phyloP scores from a whole-genome alignment of 2,888 invertebrate species.

The Cerceris rybyensis region DNA sequence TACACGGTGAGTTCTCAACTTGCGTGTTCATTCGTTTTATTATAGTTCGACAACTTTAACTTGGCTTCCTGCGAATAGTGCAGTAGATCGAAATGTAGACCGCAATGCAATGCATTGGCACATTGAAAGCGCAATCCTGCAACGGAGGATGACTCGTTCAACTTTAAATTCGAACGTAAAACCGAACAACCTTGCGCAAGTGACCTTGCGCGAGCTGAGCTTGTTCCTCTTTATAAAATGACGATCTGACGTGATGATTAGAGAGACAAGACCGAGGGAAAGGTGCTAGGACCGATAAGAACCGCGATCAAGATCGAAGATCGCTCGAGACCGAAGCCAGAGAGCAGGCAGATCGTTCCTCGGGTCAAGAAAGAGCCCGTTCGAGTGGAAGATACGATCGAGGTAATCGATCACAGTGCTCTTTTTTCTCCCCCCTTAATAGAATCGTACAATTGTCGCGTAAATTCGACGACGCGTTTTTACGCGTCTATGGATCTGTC shows the following conservation, averaged over 20 bases:
- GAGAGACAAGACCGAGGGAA: slow-evolving; percentile 52
- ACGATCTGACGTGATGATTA: slow-evolving; percentile 25
- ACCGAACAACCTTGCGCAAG: too few species aligned
- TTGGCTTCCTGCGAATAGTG: too few species aligned
- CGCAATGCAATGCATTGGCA: too few species aligned
- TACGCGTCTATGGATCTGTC: background rate
- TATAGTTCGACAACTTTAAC: too few species aligned
- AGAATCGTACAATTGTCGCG: background rate
- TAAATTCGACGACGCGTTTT: background rate
- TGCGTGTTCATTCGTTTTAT: too few species aligned
- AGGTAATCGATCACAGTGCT: slow-evolving; percentile 58
- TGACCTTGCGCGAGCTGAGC: too few species aligned
- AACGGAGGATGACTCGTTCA: too few species aligned
- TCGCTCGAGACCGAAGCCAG: slow-evolving; percentile 55
- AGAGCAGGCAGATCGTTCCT: slow-evolving; percentile 33
- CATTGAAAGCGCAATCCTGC: too few species aligned
- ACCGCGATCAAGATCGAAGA: slow-evolving; percentile 38
- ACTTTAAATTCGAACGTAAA: too few species aligned
- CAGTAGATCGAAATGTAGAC: too few species aligned
- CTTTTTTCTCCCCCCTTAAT: background rate
- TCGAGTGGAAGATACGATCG: slow-evolving; percentile 49
- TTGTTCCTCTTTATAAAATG: slow-evolving; percentile 10
- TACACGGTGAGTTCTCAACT: too few species aligned
- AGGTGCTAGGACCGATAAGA: slow-evolving; percentile 39
- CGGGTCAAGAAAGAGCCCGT: slow-evolving; percentile 33